These are phyloP conservation scores for Brachypteracias leptosomus DNA, from an alignment of 2,113 vertebrate genomes.

Conservation along the genomic window DNA sequence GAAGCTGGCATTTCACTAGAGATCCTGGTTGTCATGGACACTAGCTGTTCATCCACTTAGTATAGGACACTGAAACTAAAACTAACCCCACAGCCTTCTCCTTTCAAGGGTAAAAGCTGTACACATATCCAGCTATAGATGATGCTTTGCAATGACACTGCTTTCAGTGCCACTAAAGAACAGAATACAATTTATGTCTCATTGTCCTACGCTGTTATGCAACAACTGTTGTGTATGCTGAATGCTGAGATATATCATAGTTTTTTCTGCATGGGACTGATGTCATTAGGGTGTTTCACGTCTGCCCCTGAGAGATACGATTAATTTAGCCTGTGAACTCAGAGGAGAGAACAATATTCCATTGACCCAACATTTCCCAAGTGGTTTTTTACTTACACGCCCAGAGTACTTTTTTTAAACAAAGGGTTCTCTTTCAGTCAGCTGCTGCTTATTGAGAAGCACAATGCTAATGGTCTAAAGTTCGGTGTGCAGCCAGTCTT, in stretches of 20 bases:
- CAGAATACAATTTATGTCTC: not conserved
- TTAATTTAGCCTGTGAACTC: slow-evolving; percentile 16
- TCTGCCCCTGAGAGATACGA: slow-evolving; percentile 3
- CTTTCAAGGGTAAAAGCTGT: not conserved
- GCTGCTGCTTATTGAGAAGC: not conserved
- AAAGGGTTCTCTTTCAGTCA: not conserved
- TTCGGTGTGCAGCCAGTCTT: not conserved
- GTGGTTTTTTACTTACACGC: not conserved
- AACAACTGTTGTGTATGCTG: not conserved
- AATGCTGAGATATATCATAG: not conserved
- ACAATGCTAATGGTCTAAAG: not conserved
- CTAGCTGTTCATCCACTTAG: not conserved
- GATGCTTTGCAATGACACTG: not conserved
- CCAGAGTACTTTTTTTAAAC: not conserved
- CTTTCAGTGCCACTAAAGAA: not conserved
- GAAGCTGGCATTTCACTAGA: not conserved
- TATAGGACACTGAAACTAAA: not conserved
- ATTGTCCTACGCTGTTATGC: not conserved
- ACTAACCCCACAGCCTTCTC: not conserved
- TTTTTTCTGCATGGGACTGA: not conserved
- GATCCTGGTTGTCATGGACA: not conserved
- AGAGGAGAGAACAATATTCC: slow-evolving; percentile 38
- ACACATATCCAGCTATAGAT: not conserved
- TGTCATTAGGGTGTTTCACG: slow-evolving; percentile 42
- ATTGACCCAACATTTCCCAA: slow-evolving; percentile 14